Base-by-base conservation (phyloP, 2,888 invertebrate species). In the Acheta domesticus region DNA sequence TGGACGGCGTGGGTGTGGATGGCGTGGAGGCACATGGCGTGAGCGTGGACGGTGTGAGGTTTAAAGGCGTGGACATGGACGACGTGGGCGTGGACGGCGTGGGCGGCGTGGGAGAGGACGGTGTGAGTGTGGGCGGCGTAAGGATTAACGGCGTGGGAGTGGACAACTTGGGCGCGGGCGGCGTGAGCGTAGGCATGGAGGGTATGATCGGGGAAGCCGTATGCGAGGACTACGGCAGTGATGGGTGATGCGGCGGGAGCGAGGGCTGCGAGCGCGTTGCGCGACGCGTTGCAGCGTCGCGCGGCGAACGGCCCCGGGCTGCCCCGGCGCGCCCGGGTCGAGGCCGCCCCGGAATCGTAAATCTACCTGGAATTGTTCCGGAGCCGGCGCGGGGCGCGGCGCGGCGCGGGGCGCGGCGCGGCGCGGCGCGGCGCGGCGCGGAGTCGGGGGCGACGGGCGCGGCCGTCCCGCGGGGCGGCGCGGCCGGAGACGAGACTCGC, bases 351-450 rank as follows among this genome's bases (percentile, higher is more conserved):
- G 62, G 62, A 36, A 62, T 62, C 62, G 62, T 62, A 62, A 62
- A 62, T 62, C 62, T 62, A 14, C 62, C n/a, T 62, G 62, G 62
- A 62, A 62, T 62, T 62, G 62, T 62, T 62, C 62, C 62, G 62
- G 62, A 14, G 62, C 16, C 62, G n/a, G 36, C 36, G 23, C 23
- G n/a, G n/a, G 23, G 23, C 23, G 23, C 23, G 23, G 23, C 23
- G 23, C 23, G 23, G 23, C 23, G 23, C 23, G 23, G 23, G 23
- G 23, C n/a, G n/a, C n/a, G n/a, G n/a, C n/a, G n/a, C n/a, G n/a
- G n/a, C n/a, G n/a, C n/a, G n/a, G n/a, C n/a, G 62, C 3, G 16
- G 62, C 14, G n/a, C n/a, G n/a, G n/a, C n/a, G 23, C 23, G 23
- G 23, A 3, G 23, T 1, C 23, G 23, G 23, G 23, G 23, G 23